These are phyloP conservation scores for Mycetomoellerius zeteki DNA, from an alignment of 1,140 invertebrate species.

Conservation along the genomic window DNA sequence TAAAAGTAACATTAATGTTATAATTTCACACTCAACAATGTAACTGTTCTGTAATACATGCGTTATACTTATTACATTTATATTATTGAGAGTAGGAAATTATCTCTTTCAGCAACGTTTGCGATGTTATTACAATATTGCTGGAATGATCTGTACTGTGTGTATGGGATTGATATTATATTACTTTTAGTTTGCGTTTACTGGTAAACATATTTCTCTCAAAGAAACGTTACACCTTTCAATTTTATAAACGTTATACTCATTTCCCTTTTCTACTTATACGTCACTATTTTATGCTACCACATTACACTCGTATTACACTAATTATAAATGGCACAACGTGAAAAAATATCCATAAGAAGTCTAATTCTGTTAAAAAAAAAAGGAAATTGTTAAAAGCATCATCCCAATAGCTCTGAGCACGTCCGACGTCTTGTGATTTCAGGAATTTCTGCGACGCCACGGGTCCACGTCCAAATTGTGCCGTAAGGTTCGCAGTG, in stretches of 20 bases:
- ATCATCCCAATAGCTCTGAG: background rate
- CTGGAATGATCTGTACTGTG: too few relatives aligned
- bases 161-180: too few relatives aligned
- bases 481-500: conserved; percentile 92
- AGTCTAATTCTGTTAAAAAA: background rate
- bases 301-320: background rate
- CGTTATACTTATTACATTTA: too few relatives aligned
- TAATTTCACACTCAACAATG: too few relatives aligned
- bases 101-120: too few relatives aligned
- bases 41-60: too few relatives aligned
- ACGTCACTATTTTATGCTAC: background rate
- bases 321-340: conserved; percentile 43
- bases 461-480: conserved; percentile 92
- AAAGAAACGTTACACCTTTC: background rate
- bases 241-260: background rate
- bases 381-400: background rate
- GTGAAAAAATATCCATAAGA: background rate
- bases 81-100: too few relatives aligned
- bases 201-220: background rate
- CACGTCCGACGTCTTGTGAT: conserved; percentile 7
- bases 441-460: conserved; percentile 89
- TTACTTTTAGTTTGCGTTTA: too few relatives aligned
- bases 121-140: too few relatives aligned
- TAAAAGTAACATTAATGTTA: too few relatives aligned
- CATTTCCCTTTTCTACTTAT: background rate